Evolutionary conservation across 2,113 vertebrate species (phyloP).

Genomic region (Chionodraco myersi): DNA sequence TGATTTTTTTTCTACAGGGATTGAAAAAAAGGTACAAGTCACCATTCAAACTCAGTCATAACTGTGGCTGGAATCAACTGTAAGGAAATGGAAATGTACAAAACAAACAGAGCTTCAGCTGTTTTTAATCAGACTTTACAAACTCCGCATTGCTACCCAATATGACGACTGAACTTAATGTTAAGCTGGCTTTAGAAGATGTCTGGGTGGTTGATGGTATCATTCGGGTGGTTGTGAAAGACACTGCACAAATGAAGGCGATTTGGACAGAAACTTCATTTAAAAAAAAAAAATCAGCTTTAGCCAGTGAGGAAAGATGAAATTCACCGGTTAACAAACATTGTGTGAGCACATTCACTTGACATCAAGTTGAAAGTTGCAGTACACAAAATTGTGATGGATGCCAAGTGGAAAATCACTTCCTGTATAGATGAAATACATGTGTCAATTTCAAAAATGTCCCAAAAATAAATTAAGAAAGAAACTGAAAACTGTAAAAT

Average conservation of each 20-base stretch:
- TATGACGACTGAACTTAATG: conserved; percentile 57
- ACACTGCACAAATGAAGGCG: conserved; percentile 41
- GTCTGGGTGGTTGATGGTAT: conserved; percentile 31
- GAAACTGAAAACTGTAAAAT: conserved; percentile 46
- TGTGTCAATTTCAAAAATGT: conserved; percentile 47
- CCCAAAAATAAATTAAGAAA: conserved; percentile 69
- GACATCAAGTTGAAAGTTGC: conserved; percentile 60
- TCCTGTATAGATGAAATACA: conserved; percentile 50
- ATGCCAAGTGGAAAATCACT: conserved; percentile 40
- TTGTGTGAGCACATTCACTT: conserved; percentile 67
- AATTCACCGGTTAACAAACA: conserved; percentile 49
- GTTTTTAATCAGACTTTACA: conserved; percentile 62
- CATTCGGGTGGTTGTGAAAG: conserved; percentile 29
- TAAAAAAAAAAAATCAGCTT: background rate
- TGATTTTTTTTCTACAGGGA: conserved; percentile 82
- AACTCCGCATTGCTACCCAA: conserved; percentile 67
- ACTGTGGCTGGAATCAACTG: conserved; percentile 63
- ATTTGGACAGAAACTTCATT: conserved; percentile 30
- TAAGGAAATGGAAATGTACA: conserved; percentile 71
- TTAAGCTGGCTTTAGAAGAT: conserved; percentile 66
- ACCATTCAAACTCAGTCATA: conserved; percentile 78
- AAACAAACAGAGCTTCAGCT: conserved; percentile 61
- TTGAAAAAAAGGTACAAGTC: conserved; percentile 82
- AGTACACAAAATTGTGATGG: conserved; percentile 46
- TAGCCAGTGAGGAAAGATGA: conserved; percentile 45